Evolutionary conservation across 2,113 vertebrate species (phyloP).

Genomic region (Daphoenositta chrysoptera): DNA sequence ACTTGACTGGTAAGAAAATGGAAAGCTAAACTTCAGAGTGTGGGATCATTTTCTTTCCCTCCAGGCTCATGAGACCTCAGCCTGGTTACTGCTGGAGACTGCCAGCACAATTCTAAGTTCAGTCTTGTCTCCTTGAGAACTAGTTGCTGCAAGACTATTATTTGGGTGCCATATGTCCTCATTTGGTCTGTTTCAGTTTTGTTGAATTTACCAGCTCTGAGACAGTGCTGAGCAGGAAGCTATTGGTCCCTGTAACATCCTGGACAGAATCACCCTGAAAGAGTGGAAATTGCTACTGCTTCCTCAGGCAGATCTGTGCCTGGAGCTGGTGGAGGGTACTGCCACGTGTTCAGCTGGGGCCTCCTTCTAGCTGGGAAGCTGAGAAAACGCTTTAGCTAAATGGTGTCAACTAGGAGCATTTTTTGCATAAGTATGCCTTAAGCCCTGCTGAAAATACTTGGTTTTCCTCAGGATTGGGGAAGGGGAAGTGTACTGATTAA

Average conservation of each 20-base stretch:
- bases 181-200: neutral
- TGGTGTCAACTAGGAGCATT: neutral
- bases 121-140: neutral
- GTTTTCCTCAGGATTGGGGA: neutral
- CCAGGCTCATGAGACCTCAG: neutral
- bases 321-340: neutral
- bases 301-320: neutral
- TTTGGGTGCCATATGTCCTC: neutral
- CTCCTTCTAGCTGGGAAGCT: neutral
- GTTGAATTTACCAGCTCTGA: neutral
- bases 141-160: neutral
- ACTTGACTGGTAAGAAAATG: neutral
- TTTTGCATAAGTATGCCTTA: neutral
- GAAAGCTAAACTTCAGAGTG: neutral
- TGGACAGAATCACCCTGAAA: neutral
- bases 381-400: neutral
- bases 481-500: neutral
- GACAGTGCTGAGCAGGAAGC: neutral
- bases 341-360: neutral
- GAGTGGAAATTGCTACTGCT: neutral
- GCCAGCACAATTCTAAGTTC: neutral
- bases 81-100: neutral
- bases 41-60: neutral
- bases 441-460: neutral
- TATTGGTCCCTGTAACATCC: neutral